phyloP scores from a whole-genome alignment of 1,140 invertebrate species.

The Drosophila melanogaster region DNA sequence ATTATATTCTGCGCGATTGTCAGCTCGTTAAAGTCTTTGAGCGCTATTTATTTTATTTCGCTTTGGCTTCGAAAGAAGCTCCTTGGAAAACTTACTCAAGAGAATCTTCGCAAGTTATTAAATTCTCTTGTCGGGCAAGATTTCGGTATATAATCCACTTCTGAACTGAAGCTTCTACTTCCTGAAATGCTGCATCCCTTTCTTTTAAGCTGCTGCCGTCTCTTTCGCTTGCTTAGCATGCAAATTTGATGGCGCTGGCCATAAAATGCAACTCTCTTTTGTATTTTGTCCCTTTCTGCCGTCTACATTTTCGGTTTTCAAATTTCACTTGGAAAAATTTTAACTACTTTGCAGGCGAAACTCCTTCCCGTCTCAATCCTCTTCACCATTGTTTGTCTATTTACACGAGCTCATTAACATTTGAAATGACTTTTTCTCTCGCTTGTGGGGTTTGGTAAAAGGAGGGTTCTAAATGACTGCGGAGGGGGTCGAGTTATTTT shows the following conservation, averaged over 20 bases:
- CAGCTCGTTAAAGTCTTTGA: no score
- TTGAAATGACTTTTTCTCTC: conserved; percentile 79
- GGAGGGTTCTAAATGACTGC: conserved; percentile 9
- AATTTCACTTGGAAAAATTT: conserved; percentile 78
- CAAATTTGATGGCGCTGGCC: conserved; percentile 72
- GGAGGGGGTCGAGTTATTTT: conserved; percentile 57
- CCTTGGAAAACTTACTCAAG: conserved; percentile 16
- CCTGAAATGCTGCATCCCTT: neutral
- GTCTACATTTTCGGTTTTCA: conserved; percentile 68
- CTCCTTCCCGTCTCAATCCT: conserved; percentile 24
- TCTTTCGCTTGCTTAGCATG: conserved; percentile 71
- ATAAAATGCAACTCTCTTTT: conserved; percentile 61
- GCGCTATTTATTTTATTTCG: neutral
- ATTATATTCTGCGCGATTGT: neutral
- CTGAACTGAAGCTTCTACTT: conserved; percentile 22
- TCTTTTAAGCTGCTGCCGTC: conserved; percentile 5
- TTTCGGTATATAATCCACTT: conserved; percentile 43
- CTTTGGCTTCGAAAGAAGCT: neutral
- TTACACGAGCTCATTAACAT: conserved; percentile 83
- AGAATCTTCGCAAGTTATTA: conserved; percentile 25
- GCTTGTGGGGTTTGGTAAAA: neutral
- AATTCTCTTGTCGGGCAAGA: conserved; percentile 19
- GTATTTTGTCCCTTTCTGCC: conserved; percentile 4
- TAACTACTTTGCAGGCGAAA: conserved; percentile 71
- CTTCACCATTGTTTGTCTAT: conserved; percentile 79